phyloP scores from a whole-genome alignment of 2,888 invertebrate species.

The Thalpophila matura region DNA sequence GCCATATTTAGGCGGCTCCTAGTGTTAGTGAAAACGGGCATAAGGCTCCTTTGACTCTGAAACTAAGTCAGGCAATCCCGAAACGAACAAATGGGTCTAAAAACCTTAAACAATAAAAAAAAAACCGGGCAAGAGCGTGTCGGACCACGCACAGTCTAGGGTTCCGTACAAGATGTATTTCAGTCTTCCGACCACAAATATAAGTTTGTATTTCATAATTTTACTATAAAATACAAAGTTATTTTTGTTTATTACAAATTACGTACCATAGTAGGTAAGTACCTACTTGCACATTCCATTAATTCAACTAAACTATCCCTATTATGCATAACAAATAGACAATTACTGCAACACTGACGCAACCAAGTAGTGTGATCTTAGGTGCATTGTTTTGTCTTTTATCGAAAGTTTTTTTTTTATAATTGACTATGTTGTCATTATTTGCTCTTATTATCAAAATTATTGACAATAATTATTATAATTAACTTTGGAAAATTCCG shows the following conservation, averaged over 20 bases:
- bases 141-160: too few relatives aligned
- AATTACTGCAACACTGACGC: not conserved
- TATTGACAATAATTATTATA: conserved; percentile 13
- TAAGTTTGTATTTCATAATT: too few relatives aligned
- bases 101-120: not conserved
- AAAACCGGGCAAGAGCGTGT: too few relatives aligned
- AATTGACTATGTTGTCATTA: conserved; percentile 18
- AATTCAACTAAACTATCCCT: not conserved
- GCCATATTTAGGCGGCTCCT: too few relatives aligned
- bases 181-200: too few relatives aligned
- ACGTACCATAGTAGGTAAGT: too few relatives aligned
- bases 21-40: too few relatives aligned
- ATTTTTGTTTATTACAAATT: too few relatives aligned
- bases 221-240: too few relatives aligned
- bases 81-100: not conserved
- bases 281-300: not conserved
- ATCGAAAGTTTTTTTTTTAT: not conserved
- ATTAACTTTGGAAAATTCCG: conserved; percentile 47
- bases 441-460: conserved; percentile 20
- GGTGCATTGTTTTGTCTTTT: conserved; percentile 1
- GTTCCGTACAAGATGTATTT: too few relatives aligned
- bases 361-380: not conserved
- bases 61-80: not conserved
- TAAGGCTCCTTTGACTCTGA: not conserved
- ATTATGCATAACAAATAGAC: not conserved